Conservation (phyloP, 2,797 vertebrate species). For the Corythornis leucogaster region DNA sequence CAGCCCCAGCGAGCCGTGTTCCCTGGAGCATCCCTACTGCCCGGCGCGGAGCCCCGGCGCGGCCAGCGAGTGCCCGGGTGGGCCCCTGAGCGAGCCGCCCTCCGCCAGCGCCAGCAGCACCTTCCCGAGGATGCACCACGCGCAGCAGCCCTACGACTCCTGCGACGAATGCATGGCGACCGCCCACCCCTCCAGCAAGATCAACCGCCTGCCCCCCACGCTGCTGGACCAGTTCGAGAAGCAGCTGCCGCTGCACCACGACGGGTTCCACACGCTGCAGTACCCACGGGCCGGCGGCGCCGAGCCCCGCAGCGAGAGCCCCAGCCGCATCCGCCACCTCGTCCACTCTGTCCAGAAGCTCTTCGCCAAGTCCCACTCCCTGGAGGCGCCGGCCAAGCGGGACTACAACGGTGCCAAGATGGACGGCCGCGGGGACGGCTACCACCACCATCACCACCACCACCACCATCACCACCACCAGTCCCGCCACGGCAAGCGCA, state of each 20-base stretch:
- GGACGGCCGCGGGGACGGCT: constrained; percentile 85
- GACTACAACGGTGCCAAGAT: constrained; percentile 92
- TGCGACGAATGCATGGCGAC: constrained; percentile 94
- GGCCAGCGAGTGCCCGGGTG: constrained; percentile 82
- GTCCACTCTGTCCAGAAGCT: constrained; percentile 99
- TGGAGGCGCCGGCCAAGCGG: constrained; percentile 94
- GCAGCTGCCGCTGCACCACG: constrained; percentile 95
- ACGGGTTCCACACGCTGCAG: constrained; percentile 98
- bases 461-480: constrained; percentile 84
- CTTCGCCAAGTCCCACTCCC: constrained; percentile 97
- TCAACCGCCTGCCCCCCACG: constrained; percentile 93
- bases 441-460: constrained; percentile 88
- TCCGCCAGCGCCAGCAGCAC: constrained; percentile 88
- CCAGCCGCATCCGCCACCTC: constrained; percentile 96
- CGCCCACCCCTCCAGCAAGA: constrained; percentile 86
- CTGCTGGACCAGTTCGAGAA: constrained; percentile 97
- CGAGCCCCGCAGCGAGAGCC: constrained; percentile 95
- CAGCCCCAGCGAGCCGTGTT: constrained; percentile 82
- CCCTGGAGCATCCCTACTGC: constrained; percentile 88
- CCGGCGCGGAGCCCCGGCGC: constrained; percentile 79
- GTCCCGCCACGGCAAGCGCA: constrained; percentile 84
- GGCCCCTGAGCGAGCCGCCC: constrained; percentile 80
- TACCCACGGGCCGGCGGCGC: constrained; percentile 89
- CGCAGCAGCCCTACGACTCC: constrained; percentile 91
- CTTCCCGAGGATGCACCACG: constrained; percentile 95